These are phyloP conservation scores for Hypolimnas misippus DNA, from an alignment of 2,888 invertebrate species.

Conservation along the genomic window DNA sequence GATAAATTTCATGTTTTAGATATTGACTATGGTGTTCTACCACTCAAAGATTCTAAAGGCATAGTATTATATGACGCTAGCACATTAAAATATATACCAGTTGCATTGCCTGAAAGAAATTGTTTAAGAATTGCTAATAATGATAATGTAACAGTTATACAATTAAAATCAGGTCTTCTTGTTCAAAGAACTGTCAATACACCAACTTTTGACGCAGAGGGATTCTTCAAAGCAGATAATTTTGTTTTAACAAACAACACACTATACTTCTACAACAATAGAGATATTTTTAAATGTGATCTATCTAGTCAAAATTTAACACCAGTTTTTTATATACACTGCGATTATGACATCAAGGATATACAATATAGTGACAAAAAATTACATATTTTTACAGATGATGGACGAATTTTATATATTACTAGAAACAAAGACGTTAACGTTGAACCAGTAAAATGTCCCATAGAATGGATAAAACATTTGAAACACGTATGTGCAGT, in stretches of 20 bases:
- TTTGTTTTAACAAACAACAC: constrained; percentile 57
- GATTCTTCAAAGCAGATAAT: constrained; percentile 63
- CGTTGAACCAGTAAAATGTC: constrained; percentile 55
- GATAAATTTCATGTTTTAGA: constrained; percentile 62
- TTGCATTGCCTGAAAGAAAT: constrained; percentile 59
- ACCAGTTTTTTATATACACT: constrained; percentile 56
- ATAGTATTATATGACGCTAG: constrained; percentile 63
- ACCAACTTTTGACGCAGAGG: constrained; percentile 52
- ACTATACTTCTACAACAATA: constrained; percentile 60
- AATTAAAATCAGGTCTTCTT: constrained; percentile 59
- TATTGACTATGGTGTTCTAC: constrained; percentile 62
- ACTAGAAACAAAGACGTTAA: constrained; percentile 46
- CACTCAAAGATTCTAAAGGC: constrained; percentile 63
- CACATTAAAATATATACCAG: constrained; percentile 64
- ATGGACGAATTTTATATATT: constrained; percentile 64
- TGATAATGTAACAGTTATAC: constrained; percentile 56
- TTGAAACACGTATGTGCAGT: constrained; percentile 62
- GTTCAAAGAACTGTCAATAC: constrained; percentile 61
- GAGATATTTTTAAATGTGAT: constrained; percentile 62
- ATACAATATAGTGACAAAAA: constrained; percentile 55
- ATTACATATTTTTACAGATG: constrained; percentile 63
- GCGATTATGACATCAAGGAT: constrained; percentile 65
- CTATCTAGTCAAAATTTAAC: constrained; percentile 51
- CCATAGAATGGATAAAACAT: constrained; percentile 66
- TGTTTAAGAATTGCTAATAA: constrained; percentile 65